Evolutionary conservation across 2,797 vertebrate genomes (phyloP).

Genomic region (Tenualosa thibaudeaui): DNA sequence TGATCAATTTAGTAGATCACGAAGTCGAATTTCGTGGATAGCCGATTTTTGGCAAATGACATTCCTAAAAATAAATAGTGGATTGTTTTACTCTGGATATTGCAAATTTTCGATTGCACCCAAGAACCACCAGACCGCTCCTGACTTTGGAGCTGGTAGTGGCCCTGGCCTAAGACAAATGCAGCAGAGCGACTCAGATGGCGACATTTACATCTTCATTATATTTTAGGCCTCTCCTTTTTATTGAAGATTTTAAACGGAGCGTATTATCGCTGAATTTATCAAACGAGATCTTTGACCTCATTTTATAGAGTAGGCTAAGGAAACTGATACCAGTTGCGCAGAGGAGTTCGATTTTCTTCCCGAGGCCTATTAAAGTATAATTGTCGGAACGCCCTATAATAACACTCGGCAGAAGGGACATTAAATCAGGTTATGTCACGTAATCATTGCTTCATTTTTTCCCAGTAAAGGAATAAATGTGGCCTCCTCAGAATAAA

Average conservation of each 20-base stretch:
- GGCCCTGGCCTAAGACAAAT: background rate
- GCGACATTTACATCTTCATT: background rate
- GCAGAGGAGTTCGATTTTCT: background rate
- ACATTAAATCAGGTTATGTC: background rate
- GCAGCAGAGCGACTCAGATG: background rate
- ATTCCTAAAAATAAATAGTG: background rate
- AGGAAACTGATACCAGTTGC: background rate
- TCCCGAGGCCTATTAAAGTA: conserved; percentile 8
- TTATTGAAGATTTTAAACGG: background rate
- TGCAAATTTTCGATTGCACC: background rate
- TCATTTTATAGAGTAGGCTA: background rate
- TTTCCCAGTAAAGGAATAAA: background rate
- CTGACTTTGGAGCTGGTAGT: background rate
- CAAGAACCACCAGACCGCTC: background rate
- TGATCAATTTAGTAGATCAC: background rate
- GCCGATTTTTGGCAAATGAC: background rate
- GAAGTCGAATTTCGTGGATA: background rate
- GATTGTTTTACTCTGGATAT: background rate
- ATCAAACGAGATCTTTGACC: background rate
- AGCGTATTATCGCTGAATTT: background rate
- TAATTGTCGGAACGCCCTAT: background rate
- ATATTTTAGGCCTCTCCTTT: background rate
- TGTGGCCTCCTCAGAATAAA: background rate
- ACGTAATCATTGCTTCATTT: background rate
- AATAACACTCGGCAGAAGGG: background rate